These are phyloP conservation scores for Stictonetta naevosa DNA, from an alignment of 2,113 vertebrate genomes.

Conservation along the genomic window DNA sequence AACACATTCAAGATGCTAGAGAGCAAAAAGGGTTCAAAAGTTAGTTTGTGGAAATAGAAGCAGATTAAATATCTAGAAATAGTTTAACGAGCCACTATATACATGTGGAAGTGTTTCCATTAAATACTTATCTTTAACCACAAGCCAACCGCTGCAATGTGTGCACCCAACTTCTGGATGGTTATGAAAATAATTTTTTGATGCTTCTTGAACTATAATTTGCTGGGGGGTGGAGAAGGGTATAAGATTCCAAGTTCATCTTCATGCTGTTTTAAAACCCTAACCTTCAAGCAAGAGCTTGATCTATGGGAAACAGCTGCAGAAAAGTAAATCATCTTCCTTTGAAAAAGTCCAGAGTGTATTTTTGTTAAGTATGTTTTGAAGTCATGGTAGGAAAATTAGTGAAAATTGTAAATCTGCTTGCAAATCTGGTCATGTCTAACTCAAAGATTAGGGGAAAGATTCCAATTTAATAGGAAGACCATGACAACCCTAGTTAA, in stretches of 20 bases:
- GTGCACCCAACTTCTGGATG: slow-evolving; percentile 54
- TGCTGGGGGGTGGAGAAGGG: slow-evolving; percentile 22
- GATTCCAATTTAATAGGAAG: slow-evolving; percentile 77
- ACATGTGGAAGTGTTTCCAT: slow-evolving; percentile 65
- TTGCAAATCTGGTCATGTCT: slow-evolving; percentile 77
- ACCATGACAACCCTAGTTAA: slow-evolving; percentile 76
- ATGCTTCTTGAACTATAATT: slow-evolving; percentile 68
- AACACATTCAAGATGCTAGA: slow-evolving; percentile 61
- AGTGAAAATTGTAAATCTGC: slow-evolving; percentile 81
- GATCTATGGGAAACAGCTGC: slow-evolving; percentile 83
- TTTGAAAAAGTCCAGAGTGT: slow-evolving; percentile 71
- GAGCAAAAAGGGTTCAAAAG: slow-evolving; percentile 61
- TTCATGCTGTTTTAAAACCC: slow-evolving; percentile 67
- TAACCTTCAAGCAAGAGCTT: slow-evolving; percentile 67
- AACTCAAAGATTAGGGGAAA: slow-evolving; percentile 74
- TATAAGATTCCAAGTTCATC: slow-evolving; percentile 68
- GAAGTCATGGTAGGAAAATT: slow-evolving; percentile 80
- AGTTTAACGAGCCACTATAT: slow-evolving; percentile 38
- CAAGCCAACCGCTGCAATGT: slow-evolving; percentile 41
- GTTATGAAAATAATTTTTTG: slow-evolving; percentile 65
- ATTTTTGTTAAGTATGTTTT: slow-evolving; percentile 67
- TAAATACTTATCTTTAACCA: slow-evolving; percentile 53
- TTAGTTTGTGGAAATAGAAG: slow-evolving; percentile 38
- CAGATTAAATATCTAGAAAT: slow-evolving; percentile 63
- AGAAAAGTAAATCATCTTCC: slow-evolving; percentile 70